phyloP scores from a whole-genome alignment of 30 jellyfish, hydroid and myxozoan genomes.

The Aurelia aurita region DNA sequence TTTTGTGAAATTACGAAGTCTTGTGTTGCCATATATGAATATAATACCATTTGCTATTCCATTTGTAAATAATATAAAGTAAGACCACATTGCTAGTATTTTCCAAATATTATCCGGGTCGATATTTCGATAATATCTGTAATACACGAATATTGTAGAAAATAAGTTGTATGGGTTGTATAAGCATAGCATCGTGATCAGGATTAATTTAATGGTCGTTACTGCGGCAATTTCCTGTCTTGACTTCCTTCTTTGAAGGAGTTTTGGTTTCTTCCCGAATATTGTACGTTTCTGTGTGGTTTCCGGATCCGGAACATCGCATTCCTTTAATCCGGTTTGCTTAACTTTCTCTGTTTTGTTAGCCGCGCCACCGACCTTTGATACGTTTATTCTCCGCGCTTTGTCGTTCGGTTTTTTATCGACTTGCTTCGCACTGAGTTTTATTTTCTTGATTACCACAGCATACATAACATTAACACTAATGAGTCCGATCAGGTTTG shows the following conservation, averaged over 20 bases:
- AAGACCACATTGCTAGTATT: conserved; percentile 19
- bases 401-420: neutral
- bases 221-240: conserved; percentile 28
- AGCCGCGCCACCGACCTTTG: neutral
- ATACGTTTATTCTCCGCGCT: neutral
- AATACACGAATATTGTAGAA: neutral
- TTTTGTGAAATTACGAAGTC: neutral
- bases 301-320: neutral
- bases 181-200: conserved; percentile 7
- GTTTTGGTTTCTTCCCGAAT: neutral
- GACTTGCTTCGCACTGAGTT: neutral
- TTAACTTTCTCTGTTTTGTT: neutral
- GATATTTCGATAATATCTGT: neutral
- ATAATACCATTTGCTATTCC: conserved; percentile 8
- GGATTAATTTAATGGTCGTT: neutral
- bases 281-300: neutral
- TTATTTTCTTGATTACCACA: conserved; percentile 2
- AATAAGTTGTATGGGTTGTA: conserved; percentile 13
- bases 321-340: neutral
- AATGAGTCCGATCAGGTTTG: conserved; percentile 1
- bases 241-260: neutral
- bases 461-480: conserved; percentile 16
- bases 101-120: conserved; percentile 24
- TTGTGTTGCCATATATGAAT: conserved; percentile 1
- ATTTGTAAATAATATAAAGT: conserved; percentile 3